phyloP scores from a whole-genome alignment of 1,140 invertebrate species.

The Drosophila nikananu region DNA sequence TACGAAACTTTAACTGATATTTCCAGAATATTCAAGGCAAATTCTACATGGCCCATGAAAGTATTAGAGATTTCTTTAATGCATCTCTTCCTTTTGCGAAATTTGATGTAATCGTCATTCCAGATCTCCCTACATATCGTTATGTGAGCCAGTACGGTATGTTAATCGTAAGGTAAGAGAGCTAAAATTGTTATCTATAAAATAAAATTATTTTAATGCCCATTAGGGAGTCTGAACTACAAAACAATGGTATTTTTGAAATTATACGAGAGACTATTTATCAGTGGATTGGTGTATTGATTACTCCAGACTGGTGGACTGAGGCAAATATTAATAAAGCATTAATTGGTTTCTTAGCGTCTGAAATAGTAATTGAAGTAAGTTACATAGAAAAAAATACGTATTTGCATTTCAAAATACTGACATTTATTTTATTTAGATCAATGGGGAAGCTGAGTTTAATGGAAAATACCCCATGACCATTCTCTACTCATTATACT shows the following conservation, averaged over 20 bases:
- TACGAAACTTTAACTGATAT: background rate
- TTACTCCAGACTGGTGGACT: conserved; percentile 90
- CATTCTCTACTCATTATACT: conserved; percentile 90
- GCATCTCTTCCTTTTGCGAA: background rate
- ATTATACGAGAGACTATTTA: conserved; percentile 89
- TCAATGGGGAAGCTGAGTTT: conserved; percentile 88
- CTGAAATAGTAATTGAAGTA: conserved; percentile 89
- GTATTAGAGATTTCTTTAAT: conserved; percentile 88
- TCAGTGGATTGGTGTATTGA: conserved; percentile 91
- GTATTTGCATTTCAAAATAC: background rate
- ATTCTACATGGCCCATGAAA: conserved; percentile 13
- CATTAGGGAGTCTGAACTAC: conserved; percentile 90
- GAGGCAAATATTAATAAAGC: conserved; percentile 90
- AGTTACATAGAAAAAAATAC: conserved; percentile 16
- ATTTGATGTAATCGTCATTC: conserved; percentile 13
- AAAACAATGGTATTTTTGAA: conserved; percentile 87
- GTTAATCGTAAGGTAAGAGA: conserved; percentile 88
- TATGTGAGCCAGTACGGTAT: conserved; percentile 14
- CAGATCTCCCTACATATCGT: conserved; percentile 6
- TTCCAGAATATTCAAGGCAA: conserved; percentile 32
- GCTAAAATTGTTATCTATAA: background rate
- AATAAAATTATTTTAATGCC: conserved; percentile 1
- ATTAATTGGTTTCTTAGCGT: conserved; percentile 90
- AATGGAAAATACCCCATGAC: conserved; percentile 92
- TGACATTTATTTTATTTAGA: conserved; percentile 81